Evolutionary conservation across 2,888 invertebrate species (phyloP), one percentile per base, ranked within the genome.

Genomic region (Cyrtodaria siliqua): DNA sequence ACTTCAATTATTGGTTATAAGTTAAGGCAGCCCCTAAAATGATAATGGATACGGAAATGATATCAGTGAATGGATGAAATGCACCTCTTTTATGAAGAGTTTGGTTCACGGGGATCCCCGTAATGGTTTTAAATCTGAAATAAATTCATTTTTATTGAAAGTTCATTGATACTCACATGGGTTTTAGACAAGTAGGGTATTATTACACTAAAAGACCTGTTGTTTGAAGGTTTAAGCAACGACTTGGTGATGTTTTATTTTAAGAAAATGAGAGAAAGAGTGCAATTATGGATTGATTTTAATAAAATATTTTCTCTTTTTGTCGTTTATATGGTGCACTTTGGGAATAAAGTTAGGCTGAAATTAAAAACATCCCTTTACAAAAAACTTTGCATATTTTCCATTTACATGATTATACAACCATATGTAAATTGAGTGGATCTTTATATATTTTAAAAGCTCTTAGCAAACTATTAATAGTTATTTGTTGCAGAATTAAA

Each of bases 131-230:
- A 74, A 70, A 79, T 74, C 70, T 29, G 62, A 67, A 70, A 79
- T 74, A 71, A 79, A 67, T 75, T 79, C 71, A 71, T 67, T 71
- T 79, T 79, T 79, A 79, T 75, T 74, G 59, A 71, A 67, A 59
- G 52, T 61, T 56, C 66, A 73, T 72, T 62, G 68, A 59, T 62
- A 49, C 38, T 59, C 18, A 26, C 24, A 44, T 18, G 55, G 47
- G 27, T 61, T 61, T 33, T 16, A 49, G 61, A 61, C 73, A 67
- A 24, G 26, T 40, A 67, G 38, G 56, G 50, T 56, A 73, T 73
- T 52, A 67, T 73, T 73, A 60, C 55, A 67, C 56, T 49, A 2
- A 50, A 60, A 68, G 67, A 74, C 68, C 67, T 74, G 67, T 74
- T 60, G 60, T 42, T 40, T 40, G 40, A 57, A 40, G 57, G 23